Percentiles rank a stretch among this genome's conserved stretches.
Evolutionary conservation across 2,888 invertebrate species (phyloP).

Genomic region (Tethea ocularis): DNA sequence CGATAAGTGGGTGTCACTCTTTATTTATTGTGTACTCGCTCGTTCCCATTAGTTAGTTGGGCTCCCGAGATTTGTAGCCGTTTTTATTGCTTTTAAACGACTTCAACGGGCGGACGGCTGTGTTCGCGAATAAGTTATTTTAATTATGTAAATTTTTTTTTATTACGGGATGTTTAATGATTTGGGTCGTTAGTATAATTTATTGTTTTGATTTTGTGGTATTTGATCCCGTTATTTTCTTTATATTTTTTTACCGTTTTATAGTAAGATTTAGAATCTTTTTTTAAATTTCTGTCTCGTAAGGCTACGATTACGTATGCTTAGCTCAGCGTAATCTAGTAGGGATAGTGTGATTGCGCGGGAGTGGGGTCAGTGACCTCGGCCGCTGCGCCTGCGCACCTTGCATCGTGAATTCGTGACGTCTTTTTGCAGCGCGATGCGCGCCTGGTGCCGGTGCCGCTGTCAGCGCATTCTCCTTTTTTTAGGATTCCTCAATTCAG

Average conservation of each 20-base stretch:
- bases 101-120: background rate
- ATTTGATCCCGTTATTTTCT: background rate
- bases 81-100: constrained; percentile 1
- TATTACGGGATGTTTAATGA: background rate
- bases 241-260: background rate
- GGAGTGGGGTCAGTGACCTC: constrained; percentile 31
- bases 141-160: background rate
- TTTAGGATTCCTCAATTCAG: constrained; percentile 8
- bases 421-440: constrained; percentile 33
- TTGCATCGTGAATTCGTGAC: constrained; percentile 15
- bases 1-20: constrained; percentile 30
- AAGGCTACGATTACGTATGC: constrained; percentile 14
- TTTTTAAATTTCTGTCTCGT: constrained; percentile 7
- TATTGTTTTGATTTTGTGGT: background rate
- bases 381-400: constrained; percentile 25
- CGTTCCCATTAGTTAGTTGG: background rate
- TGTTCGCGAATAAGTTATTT: background rate
- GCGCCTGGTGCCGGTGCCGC: background rate
- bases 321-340: constrained; percentile 20
- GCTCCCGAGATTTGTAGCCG: background rate
- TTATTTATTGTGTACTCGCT: constrained; percentile 24
- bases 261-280: background rate
- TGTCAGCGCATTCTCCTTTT: background rate
- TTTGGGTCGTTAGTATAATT: background rate
- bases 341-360: constrained; percentile 34